Conservation (phyloP, 2,888 invertebrate species). For the Octonoba sinensis region DNA sequence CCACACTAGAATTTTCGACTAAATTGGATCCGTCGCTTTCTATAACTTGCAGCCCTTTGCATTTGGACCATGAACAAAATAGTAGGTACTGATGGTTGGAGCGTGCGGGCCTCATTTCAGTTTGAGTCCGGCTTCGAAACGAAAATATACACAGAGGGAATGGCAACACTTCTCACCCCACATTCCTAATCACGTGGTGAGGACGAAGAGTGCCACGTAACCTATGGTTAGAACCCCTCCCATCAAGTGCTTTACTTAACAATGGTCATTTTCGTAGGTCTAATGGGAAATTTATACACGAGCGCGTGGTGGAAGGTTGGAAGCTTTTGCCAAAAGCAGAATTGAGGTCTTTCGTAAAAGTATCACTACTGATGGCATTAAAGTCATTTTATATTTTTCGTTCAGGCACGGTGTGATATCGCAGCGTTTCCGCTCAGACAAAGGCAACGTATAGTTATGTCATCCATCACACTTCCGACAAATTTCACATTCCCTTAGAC, state of each 20-base stretch:
- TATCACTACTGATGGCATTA: neutral
- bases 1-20: too few species aligned
- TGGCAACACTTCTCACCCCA: neutral
- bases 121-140: slow-evolving; percentile 23
- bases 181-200: neutral
- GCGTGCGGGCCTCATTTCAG: slow-evolving; percentile 38
- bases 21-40: too few species aligned
- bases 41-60: too few species aligned
- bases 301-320: neutral
- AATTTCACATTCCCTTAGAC: too few species aligned
- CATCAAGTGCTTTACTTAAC: slow-evolving; percentile 23
- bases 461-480: too few species aligned
- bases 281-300: slow-evolving; percentile 47
- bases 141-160: too few species aligned
- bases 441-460: too few species aligned
- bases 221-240: slow-evolving; percentile 29
- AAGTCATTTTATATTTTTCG: neutral
- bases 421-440: neutral
- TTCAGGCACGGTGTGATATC: neutral
- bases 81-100: slow-evolving; percentile 19
- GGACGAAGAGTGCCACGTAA: slow-evolving; percentile 16
- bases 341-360: neutral
- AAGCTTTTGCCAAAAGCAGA: too few species aligned
- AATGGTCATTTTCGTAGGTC: slow-evolving; percentile 10
- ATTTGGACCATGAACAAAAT: slow-evolving; percentile 10